Evolutionary conservation across 2,888 invertebrate species (phyloP), one percentile per base, ranked within the genome.

Genomic region (Amblyteles armatorius): DNA sequence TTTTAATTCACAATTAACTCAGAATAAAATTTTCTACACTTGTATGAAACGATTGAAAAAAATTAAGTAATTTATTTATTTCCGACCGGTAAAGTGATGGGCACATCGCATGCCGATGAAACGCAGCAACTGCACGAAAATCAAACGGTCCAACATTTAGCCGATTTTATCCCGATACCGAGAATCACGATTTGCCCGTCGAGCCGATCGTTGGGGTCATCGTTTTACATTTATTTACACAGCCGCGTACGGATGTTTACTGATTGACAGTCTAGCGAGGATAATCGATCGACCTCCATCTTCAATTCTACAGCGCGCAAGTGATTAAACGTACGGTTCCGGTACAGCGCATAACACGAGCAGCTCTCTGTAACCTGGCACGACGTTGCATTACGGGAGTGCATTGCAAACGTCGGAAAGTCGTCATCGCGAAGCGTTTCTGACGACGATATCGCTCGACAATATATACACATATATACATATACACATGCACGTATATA

Each of bases 361-460:
- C 3, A 48, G 13, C 44, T 29, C 50, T 29, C n/a, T 29, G 69
- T 29, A 60, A 36, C 26, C 44, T 13, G 3, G 60, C 22, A 26
- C 48, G 74, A 63, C 63, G 69, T 71, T 71, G 60, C 36, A 16
- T 79, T 33, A 26, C 33, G 9, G 22, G n/a, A 60, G 11, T 19
- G 63, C 33, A 48, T 60, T 60, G 57, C 29, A 2, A 29, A 48
- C 60, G 60, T 63, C 63, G 74, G 60, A 48, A 74, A 74, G 60
- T 60, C 48, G 48, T 63, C 74, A 60, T 60, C 60, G 33, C 33
- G 40, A 16, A 13, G 3, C 22, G 22, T 63, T 22, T 44, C 48
- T 16, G 19, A 22, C 67, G 60, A 48, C 73, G 33, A 11, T 73
- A 60, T 73, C n/a, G 73, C 73, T 74, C 40, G 60, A 33, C 33